phyloP scores from a whole-genome alignment of 2,888 invertebrate species.

The Odontomyia ornata region DNA sequence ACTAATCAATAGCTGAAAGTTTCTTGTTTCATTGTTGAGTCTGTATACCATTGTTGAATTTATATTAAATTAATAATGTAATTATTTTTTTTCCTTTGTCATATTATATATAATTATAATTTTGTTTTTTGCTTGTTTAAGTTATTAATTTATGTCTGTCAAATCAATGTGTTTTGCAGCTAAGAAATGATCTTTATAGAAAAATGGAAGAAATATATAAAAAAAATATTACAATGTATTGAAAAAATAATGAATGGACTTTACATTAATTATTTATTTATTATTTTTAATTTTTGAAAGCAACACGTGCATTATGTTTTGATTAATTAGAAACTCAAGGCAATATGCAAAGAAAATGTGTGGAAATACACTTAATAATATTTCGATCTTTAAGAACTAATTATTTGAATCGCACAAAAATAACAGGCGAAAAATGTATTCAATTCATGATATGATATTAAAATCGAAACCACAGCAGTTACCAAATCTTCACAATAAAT shows the following conservation, averaged over 20 bases:
- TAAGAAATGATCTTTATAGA: slow-evolving; percentile 1
- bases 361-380: neutral
- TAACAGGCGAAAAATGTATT: neutral
- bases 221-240: slow-evolving; percentile 12
- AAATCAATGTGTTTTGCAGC: neutral
- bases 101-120: neutral
- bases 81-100: slow-evolving; percentile 8
- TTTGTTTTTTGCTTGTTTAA: slow-evolving; percentile 14
- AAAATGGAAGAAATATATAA: slow-evolving; percentile 7
- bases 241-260: slow-evolving; percentile 18
- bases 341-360: neutral
- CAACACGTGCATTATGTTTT: neutral
- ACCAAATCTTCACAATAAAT: neutral
- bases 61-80: slow-evolving; percentile 33
- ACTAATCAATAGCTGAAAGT: neutral
- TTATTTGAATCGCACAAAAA: slow-evolving; percentile 22
- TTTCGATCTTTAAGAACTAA: neutral
- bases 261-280: slow-evolving; percentile 24
- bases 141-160: slow-evolving; percentile 12
- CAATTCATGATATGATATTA: neutral
- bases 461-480: neutral
- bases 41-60: slow-evolving; percentile 43
- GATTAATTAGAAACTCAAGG: neutral
- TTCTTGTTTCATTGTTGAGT: slow-evolving; percentile 43
- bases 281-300: slow-evolving; percentile 25